These are phyloP conservation scores for Chroicocephalus ridibundus DNA, from an alignment of 2,113 vertebrate genomes.

Conservation along the genomic window DNA sequence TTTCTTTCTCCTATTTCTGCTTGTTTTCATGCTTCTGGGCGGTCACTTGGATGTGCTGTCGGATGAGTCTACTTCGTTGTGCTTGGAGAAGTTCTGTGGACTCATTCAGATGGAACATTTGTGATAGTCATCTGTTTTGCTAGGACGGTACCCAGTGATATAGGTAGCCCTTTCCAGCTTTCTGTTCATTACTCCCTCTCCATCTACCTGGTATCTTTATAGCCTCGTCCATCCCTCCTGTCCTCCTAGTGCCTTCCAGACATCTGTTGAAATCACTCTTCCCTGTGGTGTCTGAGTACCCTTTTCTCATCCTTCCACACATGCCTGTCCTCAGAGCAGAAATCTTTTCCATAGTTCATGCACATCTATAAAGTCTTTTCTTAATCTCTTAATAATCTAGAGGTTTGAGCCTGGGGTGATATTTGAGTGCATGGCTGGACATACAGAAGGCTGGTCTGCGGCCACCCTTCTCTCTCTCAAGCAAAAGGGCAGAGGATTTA, in stretches of 20 bases:
- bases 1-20: background rate
- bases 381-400: background rate
- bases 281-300: background rate
- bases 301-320: background rate
- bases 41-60: background rate
- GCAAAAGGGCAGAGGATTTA: background rate
- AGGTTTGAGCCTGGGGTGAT: background rate
- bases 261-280: slow-evolving; percentile 14
- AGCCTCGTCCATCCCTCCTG: background rate
- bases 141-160: background rate
- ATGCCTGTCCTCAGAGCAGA: background rate
- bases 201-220: background rate
- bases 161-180: background rate
- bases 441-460: background rate
- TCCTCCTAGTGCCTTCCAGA: background rate
- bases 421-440: background rate
- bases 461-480: background rate
- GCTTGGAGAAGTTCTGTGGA: background rate
- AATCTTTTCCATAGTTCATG: slow-evolving; percentile 11
- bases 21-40: background rate
- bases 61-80: background rate
- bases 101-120: background rate
- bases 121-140: background rate
- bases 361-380: background rate
- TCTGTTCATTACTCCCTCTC: background rate